Conservation (phyloP, 53 echinoderm and acorn worm species). For the Luidia sarsii region DNA sequence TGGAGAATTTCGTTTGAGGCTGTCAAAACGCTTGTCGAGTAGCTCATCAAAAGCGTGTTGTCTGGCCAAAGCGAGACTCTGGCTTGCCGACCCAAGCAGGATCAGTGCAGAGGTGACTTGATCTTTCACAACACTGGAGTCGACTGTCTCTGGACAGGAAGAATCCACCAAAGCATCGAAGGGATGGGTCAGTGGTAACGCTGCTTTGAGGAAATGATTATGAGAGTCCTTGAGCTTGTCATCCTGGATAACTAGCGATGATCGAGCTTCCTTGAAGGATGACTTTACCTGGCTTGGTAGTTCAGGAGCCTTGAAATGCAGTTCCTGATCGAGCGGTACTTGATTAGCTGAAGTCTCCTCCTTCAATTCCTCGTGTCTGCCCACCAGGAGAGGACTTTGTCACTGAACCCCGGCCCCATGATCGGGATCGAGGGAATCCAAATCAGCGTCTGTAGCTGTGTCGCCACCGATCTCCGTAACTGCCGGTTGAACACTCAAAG, state of each 20-base stretch:
- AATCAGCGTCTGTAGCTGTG: too few species aligned
- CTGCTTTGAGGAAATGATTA: not conserved
- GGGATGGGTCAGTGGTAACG: not conserved
- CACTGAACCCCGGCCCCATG: too few species aligned
- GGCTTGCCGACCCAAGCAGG: not conserved
- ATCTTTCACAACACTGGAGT: not conserved
- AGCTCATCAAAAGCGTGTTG: conserved; percentile 3
- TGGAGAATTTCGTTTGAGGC: not conserved
- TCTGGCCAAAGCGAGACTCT: not conserved
- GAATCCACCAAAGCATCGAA: not conserved
- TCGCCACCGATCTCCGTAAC: too few species aligned
- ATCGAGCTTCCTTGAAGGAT: not conserved
- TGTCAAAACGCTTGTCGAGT: conserved; percentile 7
- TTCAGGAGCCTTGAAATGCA: not conserved
- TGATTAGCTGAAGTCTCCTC: not conserved
- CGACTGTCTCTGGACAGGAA: not conserved
- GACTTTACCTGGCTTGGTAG: not conserved
- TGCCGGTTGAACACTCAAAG: too few species aligned
- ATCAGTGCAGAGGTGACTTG: not conserved
- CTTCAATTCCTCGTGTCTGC: not conserved
- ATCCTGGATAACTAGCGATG: not conserved
- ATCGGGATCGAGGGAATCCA: too few species aligned
- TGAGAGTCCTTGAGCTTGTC: not conserved
- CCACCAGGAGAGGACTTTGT: conserved; percentile 1
- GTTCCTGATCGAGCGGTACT: not conserved